Conservation (phyloP, 1,140 invertebrate species). For the Brachionus sp. region DNA sequence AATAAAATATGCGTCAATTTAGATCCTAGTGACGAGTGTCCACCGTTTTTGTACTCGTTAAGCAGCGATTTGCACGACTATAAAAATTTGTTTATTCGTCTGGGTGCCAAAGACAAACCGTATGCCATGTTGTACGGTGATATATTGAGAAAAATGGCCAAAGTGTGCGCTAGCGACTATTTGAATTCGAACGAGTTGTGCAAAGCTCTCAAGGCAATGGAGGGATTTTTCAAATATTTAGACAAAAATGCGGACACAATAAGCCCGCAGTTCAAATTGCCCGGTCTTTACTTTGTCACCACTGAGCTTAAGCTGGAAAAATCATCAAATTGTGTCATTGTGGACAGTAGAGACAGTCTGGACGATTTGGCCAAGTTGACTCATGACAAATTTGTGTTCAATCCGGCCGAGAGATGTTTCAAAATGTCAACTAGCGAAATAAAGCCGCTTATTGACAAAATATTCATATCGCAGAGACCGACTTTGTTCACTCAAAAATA, state of each 20-base stretch:
- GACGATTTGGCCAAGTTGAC: slow-evolving; percentile 31
- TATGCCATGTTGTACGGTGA: slow-evolving; percentile 34
- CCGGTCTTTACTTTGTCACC: slow-evolving; percentile 33
- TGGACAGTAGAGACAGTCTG: slow-evolving; percentile 29
- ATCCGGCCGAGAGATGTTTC: slow-evolving; percentile 25
- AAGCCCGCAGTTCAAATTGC: neutral
- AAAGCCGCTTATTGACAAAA: slow-evolving; percentile 42
- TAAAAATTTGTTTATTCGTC: neutral
- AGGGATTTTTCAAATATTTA: slow-evolving; percentile 43
- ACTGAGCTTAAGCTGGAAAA: slow-evolving; percentile 45
- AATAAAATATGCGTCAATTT: slow-evolving; percentile 18
- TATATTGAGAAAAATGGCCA: slow-evolving; percentile 44
- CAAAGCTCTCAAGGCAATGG: slow-evolving; percentile 40
- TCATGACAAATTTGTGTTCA: slow-evolving; percentile 39
- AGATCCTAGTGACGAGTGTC: neutral
- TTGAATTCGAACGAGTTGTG: slow-evolving; percentile 46
- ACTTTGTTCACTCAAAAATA: slow-evolving; percentile 43
- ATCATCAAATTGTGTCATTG: slow-evolving; percentile 11
- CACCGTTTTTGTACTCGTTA: slow-evolving; percentile 44
- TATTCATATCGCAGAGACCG: slow-evolving; percentile 28
- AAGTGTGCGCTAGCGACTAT: slow-evolving; percentile 35
- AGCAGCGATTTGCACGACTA: neutral
- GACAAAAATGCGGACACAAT: neutral
- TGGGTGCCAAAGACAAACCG: slow-evolving; percentile 17
- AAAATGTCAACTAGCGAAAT: slow-evolving; percentile 20